Evolutionary conservation across 2,113 vertebrate species (phyloP).

Genomic region (Callipepla squamata): DNA sequence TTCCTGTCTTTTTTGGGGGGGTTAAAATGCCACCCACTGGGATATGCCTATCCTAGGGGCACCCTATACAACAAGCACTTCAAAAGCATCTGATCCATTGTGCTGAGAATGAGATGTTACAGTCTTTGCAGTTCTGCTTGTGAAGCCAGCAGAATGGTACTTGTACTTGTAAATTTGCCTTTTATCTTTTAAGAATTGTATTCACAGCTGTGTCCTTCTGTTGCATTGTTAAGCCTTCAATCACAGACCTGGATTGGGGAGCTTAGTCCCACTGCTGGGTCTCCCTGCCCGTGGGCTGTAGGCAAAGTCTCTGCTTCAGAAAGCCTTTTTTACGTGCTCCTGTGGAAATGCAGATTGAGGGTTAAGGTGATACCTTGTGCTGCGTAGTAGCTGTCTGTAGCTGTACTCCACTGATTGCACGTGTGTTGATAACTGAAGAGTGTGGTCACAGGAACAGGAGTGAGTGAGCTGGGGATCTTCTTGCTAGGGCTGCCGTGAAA

Average conservation of each 20-base stretch:
- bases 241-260: rapidly evolving
- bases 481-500: not conserved
- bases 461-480: not conserved
- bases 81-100: not conserved
- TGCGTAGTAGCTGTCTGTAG: not conserved
- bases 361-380: not conserved
- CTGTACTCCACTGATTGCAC: not conserved
- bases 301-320: no score
- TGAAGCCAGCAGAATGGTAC: not conserved
- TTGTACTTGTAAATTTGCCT: not conserved
- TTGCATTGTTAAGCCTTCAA: not conserved
- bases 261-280: not conserved
- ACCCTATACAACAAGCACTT: not conserved
- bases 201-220: not conserved
- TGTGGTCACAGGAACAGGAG: rapidly evolving
- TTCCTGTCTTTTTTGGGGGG: not conserved
- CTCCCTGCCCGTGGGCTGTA: not conserved
- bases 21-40: not conserved
- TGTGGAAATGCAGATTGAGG: not conserved
- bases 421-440: not conserved
- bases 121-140: not conserved
- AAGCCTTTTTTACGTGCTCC: not conserved
- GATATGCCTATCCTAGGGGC: not conserved
- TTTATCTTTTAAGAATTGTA: not conserved
- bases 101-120: not conserved